A percentile compares a stretch with the other conserved stretches of the same genome.
phyloP scores from a whole-genome alignment of 2,113 vertebrate genomes.

The Chaetorhynchus papuensis region DNA sequence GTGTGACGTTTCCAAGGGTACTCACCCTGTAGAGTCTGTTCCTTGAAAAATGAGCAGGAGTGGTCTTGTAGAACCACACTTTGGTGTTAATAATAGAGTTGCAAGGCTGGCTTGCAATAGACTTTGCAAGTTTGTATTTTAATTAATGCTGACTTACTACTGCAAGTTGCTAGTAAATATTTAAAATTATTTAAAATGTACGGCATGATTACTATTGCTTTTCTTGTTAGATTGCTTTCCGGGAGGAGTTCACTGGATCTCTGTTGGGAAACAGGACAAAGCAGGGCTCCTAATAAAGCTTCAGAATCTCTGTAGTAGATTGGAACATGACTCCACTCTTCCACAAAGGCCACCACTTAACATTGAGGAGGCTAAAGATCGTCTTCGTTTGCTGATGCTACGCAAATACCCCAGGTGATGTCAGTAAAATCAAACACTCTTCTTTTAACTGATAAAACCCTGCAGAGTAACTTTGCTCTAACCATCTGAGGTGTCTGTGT shows the following conservation, averaged over 20 bases:
- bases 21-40: neutral
- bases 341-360: conserved; percentile 82
- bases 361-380: conserved; percentile 92
- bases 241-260: conserved; percentile 92
- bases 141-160: neutral
- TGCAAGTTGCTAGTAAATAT: neutral
- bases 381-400: conserved; percentile 87
- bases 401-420: conserved; percentile 82
- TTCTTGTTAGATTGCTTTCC: conserved; percentile 83
- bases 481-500: neutral
- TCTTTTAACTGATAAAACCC: neutral
- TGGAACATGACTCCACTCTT: conserved; percentile 81
- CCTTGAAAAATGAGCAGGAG: neutral
- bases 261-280: conserved; percentile 91
- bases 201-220: neutral
- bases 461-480: neutral
- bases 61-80: neutral
- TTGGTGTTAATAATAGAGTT: neutral
- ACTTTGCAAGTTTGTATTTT: neutral
- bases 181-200: neutral
- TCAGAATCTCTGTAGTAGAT: conserved; percentile 88
- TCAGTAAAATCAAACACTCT: neutral
- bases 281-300: conserved; percentile 89
- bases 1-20: neutral
- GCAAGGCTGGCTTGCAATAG: neutral